Conservation (phyloP, 37 sponge, comb jelly and placozoan species). For the Axinella damicornis region DNA sequence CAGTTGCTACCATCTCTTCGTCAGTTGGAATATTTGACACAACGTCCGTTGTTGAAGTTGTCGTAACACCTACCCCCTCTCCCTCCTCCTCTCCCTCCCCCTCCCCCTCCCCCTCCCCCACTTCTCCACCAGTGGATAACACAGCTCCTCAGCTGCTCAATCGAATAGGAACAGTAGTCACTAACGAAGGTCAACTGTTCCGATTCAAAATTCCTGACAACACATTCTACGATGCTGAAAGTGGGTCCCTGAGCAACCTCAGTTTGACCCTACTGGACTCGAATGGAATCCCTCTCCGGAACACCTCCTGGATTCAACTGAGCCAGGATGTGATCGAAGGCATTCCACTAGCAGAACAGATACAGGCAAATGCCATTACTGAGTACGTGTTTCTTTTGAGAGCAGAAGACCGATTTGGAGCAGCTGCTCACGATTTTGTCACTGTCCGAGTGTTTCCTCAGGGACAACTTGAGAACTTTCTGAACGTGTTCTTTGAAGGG, state of each 20-base stretch:
- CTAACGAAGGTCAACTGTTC: conserved; percentile 55
- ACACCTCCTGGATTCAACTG: conserved; percentile 65
- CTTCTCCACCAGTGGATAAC: not conserved
- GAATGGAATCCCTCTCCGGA: conserved; percentile 25
- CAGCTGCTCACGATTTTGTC: conserved; percentile 35
- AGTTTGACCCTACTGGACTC: conserved; percentile 37
- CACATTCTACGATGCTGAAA: conserved; percentile 65
- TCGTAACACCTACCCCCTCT: not conserved
- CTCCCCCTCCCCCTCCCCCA: not conserved
- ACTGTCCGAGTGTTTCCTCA: conserved; percentile 37
- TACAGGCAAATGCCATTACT: conserved; percentile 16
- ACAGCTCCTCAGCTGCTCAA: conserved; percentile 43
- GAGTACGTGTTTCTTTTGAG: conserved; percentile 37
- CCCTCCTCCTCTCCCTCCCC: conserved; percentile 1
- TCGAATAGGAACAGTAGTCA: conserved; percentile 36
- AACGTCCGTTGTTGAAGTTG: too few relatives aligned
- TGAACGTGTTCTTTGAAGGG: conserved; percentile 49
- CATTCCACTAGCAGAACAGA: conserved; percentile 19
- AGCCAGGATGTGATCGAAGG: conserved; percentile 11
- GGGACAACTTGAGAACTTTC: not conserved
- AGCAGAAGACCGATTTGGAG: conserved; percentile 46
- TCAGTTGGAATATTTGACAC: not conserved
- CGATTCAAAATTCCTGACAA: conserved; percentile 26
- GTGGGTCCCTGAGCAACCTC: conserved; percentile 30
- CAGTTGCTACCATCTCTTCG: not conserved